Conservation (phyloP, 2,797 vertebrate genomes). For the Toxotes lorentzi region DNA sequence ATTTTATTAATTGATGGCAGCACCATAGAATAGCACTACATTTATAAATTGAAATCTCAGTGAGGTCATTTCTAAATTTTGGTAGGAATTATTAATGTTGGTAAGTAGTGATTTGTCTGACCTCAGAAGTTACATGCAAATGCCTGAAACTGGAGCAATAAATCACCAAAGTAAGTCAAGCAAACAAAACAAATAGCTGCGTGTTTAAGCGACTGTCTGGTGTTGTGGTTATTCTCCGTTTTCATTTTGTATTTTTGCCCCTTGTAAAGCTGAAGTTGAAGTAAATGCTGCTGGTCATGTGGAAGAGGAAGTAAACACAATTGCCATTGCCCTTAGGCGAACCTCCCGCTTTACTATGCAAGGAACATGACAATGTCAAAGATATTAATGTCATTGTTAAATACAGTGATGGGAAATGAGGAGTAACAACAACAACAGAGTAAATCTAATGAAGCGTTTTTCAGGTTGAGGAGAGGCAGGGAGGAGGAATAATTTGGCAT, state of each 20-base stretch:
- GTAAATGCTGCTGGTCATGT: constrained; percentile 20
- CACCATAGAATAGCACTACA: neutral
- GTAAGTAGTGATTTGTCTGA: neutral
- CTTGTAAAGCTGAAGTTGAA: constrained; percentile 19
- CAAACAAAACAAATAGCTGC: neutral
- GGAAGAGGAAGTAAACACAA: constrained; percentile 34
- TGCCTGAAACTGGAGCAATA: constrained; percentile 3
- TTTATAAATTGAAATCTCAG: neutral
- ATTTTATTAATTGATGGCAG: neutral
- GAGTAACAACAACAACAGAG: constrained; percentile 33
- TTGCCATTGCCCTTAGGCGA: constrained; percentile 18
- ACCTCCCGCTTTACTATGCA: constrained; percentile 31
- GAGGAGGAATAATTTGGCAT: constrained; percentile 42
- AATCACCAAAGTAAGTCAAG: constrained; percentile 2
- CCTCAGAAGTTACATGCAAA: neutral
- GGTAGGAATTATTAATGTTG: neutral
- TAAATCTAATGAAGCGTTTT: constrained; percentile 32
- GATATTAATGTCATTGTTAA: constrained; percentile 34
- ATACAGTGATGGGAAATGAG: constrained; percentile 35
- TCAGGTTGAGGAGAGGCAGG: constrained; percentile 38
- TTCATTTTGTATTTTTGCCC: neutral
- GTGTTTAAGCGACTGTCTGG: neutral
- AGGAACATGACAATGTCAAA: constrained; percentile 41
- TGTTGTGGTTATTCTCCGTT: neutral
- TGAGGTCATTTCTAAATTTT: neutral